phyloP scores from a whole-genome alignment of 2,797 vertebrate species.

The Coilia nasus region DNA sequence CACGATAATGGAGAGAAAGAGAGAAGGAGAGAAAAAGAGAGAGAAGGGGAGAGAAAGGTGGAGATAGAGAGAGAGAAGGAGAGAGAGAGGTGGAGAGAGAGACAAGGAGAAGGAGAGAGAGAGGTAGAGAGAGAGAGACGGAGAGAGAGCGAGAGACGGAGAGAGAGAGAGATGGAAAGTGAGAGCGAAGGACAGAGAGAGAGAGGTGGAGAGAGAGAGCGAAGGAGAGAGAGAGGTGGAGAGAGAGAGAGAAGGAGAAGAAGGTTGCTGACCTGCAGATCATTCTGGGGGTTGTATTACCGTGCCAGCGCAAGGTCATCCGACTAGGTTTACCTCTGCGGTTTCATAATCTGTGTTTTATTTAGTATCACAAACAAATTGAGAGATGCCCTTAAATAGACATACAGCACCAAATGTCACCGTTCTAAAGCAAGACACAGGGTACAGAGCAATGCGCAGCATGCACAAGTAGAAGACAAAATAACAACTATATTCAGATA shows the following conservation, averaged over 20 bases:
- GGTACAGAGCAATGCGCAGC: neutral
- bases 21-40: constrained; percentile 14
- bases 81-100: no score
- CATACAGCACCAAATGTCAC: constrained; percentile 48
- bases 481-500: neutral
- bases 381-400: constrained; percentile 57
- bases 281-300: constrained; percentile 57
- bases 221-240: constrained; percentile 46
- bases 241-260: constrained; percentile 51
- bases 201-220: constrained; percentile 36
- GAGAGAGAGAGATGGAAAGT: constrained; percentile 25
- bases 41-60: no score
- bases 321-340: constrained; percentile 59
- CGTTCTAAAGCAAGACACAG: neutral
- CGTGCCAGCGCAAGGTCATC: constrained; percentile 59
- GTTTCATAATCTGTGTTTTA: constrained; percentile 63
- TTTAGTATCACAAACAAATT: constrained; percentile 61
- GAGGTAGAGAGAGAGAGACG: no score
- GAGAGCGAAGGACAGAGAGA: constrained; percentile 17
- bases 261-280: constrained; percentile 64
- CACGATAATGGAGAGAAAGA: constrained; percentile 12
- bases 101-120: no score
- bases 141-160: constrained; percentile 6
- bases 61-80: no score
- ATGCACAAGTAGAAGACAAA: constrained; percentile 22